These are phyloP conservation scores for Schizopygopsis malacanthus DNA, from an alignment of 2,797 vertebrate genomes.

Conservation along the genomic window DNA sequence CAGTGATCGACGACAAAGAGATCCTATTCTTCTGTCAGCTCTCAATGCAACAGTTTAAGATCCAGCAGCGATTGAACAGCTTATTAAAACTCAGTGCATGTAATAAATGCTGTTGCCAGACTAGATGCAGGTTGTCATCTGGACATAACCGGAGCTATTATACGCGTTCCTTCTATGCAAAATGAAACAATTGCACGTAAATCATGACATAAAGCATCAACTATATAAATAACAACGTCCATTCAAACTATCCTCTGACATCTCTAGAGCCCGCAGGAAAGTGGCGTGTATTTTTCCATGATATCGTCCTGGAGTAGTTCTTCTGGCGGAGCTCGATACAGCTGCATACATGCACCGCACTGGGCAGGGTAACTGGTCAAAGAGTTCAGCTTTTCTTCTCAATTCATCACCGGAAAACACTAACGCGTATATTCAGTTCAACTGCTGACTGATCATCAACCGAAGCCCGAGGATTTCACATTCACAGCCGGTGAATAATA, in stretches of 20 bases:
- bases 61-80: background rate
- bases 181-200: background rate
- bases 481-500: conserved; percentile 8
- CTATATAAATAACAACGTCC: background rate
- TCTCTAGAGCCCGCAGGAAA: background rate
- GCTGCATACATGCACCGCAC: background rate
- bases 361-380: conserved; percentile 34
- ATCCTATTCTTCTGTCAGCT: conserved; percentile 22
- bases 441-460: background rate
- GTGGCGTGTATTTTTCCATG: conserved; percentile 18
- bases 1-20: conserved; percentile 45
- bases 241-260: background rate
- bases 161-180: background rate
- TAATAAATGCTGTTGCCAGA: conserved; percentile 22
- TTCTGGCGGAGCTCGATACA: conserved; percentile 6
- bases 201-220: background rate
- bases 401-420: conserved; percentile 28
- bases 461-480: background rate
- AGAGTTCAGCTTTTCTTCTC: conserved; percentile 29
- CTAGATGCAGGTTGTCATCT: conserved; percentile 14
- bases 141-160: background rate
- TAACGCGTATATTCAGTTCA: background rate
- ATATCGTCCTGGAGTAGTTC: conserved; percentile 22
- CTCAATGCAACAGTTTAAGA: conserved; percentile 3
- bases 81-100: background rate